Evolutionary conservation across 2,888 invertebrate genomes (phyloP), one percentile per base, ranked within the genome.

Genomic region (Muschampia plurimacula): DNA sequence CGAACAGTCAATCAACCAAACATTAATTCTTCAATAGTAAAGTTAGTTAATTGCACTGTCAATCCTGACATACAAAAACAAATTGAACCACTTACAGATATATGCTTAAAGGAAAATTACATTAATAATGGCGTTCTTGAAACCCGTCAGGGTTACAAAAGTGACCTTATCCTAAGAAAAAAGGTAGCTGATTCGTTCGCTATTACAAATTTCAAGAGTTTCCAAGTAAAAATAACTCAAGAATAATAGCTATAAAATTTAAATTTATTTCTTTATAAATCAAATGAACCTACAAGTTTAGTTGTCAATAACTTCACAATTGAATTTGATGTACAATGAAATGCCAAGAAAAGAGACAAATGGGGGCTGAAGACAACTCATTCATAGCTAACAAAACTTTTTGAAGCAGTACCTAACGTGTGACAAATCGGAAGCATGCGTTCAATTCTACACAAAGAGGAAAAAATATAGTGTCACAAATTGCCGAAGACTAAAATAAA

Each of bases 381-480:
- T 64, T 70, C 36, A 36, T 41, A n/a, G 22, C 64, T 63, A 22
- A 62, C 15, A 12, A 55, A 63, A 32, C 55, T 66, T 59, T 39
- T 71, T 71, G 71, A 65, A 10, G 15, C 22, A 6, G n/a, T n/a
- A n/a, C n/a, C 13, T 65, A 60, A 71, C 15, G 71, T 66, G 66
- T 60, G 41, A 60, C 71, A 28, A 60, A 71, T 71, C 39, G 10
- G 59, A 13, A 49, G 46, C 36, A 71, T 65, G 13, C 44, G 22
- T 52, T 83, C 84, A 84, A 82, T 85, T 85, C 82, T 83, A 83
- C 81, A 82, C 36, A 49, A 66, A 44, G 22, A 46, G 9, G 49
- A 39, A 57, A 12, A 60, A 52, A 71, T 70, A 15, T 39, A 60
- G 22, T 71, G 66, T 60, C 49, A 52, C 49, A 66, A 71, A 71